Evolutionary conservation across 2,888 invertebrate species (phyloP), one percentile per base, ranked within the genome.

Genomic region (Drosophila fungiperda): DNA sequence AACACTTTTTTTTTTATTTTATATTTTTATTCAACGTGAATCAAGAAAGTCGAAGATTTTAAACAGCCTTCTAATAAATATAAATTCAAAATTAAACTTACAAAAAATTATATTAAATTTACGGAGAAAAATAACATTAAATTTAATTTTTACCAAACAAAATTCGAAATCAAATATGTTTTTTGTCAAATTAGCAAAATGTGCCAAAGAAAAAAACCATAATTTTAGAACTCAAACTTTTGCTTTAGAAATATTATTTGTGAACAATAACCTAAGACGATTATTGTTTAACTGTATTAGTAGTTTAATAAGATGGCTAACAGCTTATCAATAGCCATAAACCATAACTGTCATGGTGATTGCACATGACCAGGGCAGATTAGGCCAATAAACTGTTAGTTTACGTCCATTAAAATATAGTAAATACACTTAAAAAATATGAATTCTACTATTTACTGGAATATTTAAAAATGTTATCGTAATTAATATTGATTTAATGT

Each of bases 341-440:
- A 69, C 17, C 5, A 49, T 26, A 40, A 29, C 12, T 17, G 64
- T 17, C 38, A 29, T 49, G 11, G 23, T 48, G 58, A 76, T 64
- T 76, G 80, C 63, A 58, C 77, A 58, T 68, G 75, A 54, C 40
- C 74, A 58, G 8, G 12, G n/a, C 9, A 62, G 77, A 76, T 80
- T 76, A 67, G 49, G 55, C 11, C 6, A 50, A n/a, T 49, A 35
- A 49, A 61, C 26, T 32, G 40, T 2, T 36, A 32, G 32, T 40
- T 59, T 65, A 42, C 57, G 36, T 11, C 17, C 49, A 54, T 17
- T 17, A 3, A 17, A 53, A n/a, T 17, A 5, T 11, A 29, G 12
- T 33, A 2, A 33, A 15, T 8, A 32, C n/a, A 8, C n/a, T 8
- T 49, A 17, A 49, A 8, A 6, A 49, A 1, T 12, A 12, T 1